Percentiles rank a stretch among this genome's conserved stretches.
Conservation (phyloP, 2,888 invertebrate genomes). For the Brassicogethes aeneus region DNA sequence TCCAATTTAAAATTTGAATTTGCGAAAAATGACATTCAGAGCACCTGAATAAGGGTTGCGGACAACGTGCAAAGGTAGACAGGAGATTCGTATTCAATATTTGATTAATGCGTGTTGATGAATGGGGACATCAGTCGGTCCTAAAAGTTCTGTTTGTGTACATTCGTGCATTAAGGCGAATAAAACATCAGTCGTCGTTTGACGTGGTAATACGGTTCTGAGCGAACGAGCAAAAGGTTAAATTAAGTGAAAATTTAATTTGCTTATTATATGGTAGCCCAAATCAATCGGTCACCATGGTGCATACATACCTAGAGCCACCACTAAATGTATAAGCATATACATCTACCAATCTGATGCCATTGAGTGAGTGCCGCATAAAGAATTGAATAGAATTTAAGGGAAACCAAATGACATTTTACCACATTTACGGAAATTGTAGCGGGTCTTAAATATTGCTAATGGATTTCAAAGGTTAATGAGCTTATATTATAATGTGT, state of each 20-base stretch:
- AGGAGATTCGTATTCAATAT: background rate
- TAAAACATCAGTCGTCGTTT: background rate
- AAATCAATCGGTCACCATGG: background rate
- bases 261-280: slow-evolving; percentile 22
- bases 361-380: background rate
- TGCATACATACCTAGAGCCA: background rate
- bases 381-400: slow-evolving; percentile 7
- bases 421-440: no score
- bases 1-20: no score
- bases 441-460: no score
- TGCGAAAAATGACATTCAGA: no score
- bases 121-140: slow-evolving; percentile 15
- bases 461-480: no score
- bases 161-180: background rate
- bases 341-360: no score
- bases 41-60: no score
- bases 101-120: slow-evolving; percentile 12
- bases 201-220: slow-evolving; percentile 11
- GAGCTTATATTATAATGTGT: no score
- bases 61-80: background rate
- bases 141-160: slow-evolving; percentile 1
- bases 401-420: slow-evolving; percentile 9
- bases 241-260: slow-evolving; percentile 25
- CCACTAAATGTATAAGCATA: no score
- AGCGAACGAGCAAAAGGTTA: slow-evolving; percentile 15